Evolutionary conservation across 1,140 invertebrate genomes (phyloP).

Genomic region (Polyergus mexicanus): DNA sequence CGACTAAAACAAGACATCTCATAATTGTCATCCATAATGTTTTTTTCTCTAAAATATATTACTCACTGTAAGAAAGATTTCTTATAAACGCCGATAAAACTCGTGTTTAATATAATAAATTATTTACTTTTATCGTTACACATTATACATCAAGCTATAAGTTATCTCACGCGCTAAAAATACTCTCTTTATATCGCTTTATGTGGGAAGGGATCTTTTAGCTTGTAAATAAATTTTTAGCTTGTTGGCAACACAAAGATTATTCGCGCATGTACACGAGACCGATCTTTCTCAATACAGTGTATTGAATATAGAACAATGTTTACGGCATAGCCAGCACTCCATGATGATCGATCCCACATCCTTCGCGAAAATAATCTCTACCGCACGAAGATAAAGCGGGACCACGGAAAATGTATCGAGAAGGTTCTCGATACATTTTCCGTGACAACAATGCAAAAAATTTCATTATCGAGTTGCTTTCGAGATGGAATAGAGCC

Average conservation of each 20-base stretch:
- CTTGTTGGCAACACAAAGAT: slow-evolving; percentile 9
- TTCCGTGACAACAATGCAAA: slow-evolving; percentile 40
- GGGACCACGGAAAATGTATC: no score
- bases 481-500: slow-evolving; percentile 50
- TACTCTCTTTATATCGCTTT: not conserved
- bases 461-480: slow-evolving; percentile 65
- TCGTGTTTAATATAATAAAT: not conserved
- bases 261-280: not conserved
- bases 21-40: not conserved
- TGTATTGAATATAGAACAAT: slow-evolving; percentile 17
- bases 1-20: not conserved
- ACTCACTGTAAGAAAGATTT: not conserved
- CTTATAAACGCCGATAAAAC: not conserved
- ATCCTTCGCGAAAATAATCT: slow-evolving; percentile 57
- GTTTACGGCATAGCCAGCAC: slow-evolving; percentile 7
- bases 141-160: not conserved
- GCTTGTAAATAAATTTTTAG: slow-evolving; percentile 31
- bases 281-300: not conserved
- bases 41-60: not conserved
- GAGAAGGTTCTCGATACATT: slow-evolving; percentile 46
- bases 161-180: not conserved
- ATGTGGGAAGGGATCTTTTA: not conserved
- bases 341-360: slow-evolving; percentile 13
- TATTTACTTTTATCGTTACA: not conserved
- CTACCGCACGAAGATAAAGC: not conserved